These are phyloP conservation scores for Drosophila yooni DNA, from an alignment of 2,888 invertebrate genomes.

Conservation along the genomic window DNA sequence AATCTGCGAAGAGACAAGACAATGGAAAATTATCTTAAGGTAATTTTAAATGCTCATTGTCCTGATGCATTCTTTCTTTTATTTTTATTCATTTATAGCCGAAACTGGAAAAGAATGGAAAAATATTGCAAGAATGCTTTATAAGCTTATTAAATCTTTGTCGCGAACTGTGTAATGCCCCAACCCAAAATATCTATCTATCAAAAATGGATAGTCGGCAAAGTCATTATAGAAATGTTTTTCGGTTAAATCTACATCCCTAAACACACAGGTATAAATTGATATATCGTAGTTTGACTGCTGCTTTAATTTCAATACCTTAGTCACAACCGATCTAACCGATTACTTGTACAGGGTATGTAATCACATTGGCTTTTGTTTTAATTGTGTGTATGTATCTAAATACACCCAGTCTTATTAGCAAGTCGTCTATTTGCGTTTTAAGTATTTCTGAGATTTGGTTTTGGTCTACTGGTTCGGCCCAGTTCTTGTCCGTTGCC, in stretches of 20 bases:
- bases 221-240: not conserved
- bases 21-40: not conserved
- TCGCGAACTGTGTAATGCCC: not conserved
- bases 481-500: conserved; percentile 74
- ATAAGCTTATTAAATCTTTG: not conserved
- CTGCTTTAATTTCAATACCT: not conserved
- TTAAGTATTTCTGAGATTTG: conserved; percentile 30
- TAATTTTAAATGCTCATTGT: not conserved
- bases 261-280: not conserved
- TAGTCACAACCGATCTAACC: not conserved
- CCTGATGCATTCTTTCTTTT: not conserved
- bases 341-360: not conserved
- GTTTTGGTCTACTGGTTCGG: conserved; percentile 64
- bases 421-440: conserved; percentile 28
- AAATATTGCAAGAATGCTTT: not conserved
- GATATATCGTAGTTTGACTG: not conserved
- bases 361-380: conserved; percentile 15
- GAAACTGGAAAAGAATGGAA: not conserved
- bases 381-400: conserved; percentile 2
- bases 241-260: not conserved
- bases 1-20: not conserved
- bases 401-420: conserved; percentile 20
- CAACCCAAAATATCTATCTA: not conserved
- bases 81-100: not conserved
- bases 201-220: not conserved